Base-by-base conservation (phyloP, 2,888 invertebrate genomes). In the Tigriopus californicus region DNA sequence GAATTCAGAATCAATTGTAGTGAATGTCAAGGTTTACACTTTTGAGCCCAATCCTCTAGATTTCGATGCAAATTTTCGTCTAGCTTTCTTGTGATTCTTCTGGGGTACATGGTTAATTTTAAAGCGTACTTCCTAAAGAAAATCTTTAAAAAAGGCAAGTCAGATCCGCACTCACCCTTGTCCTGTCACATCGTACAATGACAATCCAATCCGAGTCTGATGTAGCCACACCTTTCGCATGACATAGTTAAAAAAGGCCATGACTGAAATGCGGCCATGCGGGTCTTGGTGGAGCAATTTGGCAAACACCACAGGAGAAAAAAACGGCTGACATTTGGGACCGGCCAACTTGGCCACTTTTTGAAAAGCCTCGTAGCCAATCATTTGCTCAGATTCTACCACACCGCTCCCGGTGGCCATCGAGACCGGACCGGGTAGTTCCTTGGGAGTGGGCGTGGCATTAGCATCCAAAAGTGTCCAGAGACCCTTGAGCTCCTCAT, bases 181-280 rank as follows among this genome's bases (percentile, higher is more conserved):
- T 0, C 95, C 95, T 1, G 85, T 82, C 53, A 85, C 83, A 71
- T 97, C 95, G 70, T 94, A 94, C 41, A 94, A 74, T 0, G 91
- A 89, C 24, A 95, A 75, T 0, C 92, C 91, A 60, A 95, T 89
- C 67, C 94, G 77, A 0, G 92, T 92, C 73, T 95, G 92, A 67
- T 89, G 86, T 52, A 91, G 74, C 92, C 94, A 95, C 8, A 91
- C 88, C 68, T 92, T 85, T 13, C 89, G 77, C 90, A 92, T 89
- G 0, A 90, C 84, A 68, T 94, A 95, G 72, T 92, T 94, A 71
- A 92, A 94, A 61, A 95, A 77, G 0, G 87, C 83, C 70, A 85
- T 83, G 18, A 90, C 88, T 20, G 87, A 83, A 40, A 95, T 83
- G 61, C 86, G 77, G 0, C 91, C 91, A 66, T 85, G 82, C 0